Evolutionary conservation across 2,113 vertebrate species (phyloP), one percentile per base, ranked within the genome.

Genomic region (Macrotis lagotis): DNA sequence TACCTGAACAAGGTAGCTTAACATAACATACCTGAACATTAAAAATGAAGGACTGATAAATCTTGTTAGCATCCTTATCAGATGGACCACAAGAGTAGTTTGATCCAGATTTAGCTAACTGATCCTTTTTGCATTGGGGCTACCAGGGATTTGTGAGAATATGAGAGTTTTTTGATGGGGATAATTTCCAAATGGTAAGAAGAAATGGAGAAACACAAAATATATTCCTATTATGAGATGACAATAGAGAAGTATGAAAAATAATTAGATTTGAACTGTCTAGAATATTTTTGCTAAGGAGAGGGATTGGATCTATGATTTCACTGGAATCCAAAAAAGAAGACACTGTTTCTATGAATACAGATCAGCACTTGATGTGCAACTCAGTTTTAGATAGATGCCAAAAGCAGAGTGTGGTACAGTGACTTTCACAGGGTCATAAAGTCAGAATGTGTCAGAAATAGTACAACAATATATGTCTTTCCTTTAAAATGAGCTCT

Each of bases 31-130:
- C 94, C 97, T 98, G 97, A 95, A 98, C 97, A 95, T 97, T 97
- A 97, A 97, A 98, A 98, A 97, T 53, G 92, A 97, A 96, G 91
- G 97, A 98, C 98, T 96, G 97, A 97, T 98, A 98, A 97, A 96
- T 97, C 97, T 94, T 94, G 94, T 97, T 97, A 97, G 97, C 96
- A 90, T 97, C 96, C 96, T 52, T 92, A 91, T 96, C 95, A 93
- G 92, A 96, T 96, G 89, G 97, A 97, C 96, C 93, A 95, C 53
- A 90, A 96, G 96, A 98, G 94, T 97, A 97, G 97, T 97, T 97
- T 92, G 96, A 98, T 98, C 94, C 59, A 96, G 97, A 96, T 98
- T 95, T 95, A 97, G 98, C 98, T 97, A 98, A 97, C 96, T 97
- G 93, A 95, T 98, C 93, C 97, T 94, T 96, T 97, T 97, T 94